Evolutionary conservation across 2,113 vertebrate species (phyloP).

Genomic region (Tragulus kanchil): DNA sequence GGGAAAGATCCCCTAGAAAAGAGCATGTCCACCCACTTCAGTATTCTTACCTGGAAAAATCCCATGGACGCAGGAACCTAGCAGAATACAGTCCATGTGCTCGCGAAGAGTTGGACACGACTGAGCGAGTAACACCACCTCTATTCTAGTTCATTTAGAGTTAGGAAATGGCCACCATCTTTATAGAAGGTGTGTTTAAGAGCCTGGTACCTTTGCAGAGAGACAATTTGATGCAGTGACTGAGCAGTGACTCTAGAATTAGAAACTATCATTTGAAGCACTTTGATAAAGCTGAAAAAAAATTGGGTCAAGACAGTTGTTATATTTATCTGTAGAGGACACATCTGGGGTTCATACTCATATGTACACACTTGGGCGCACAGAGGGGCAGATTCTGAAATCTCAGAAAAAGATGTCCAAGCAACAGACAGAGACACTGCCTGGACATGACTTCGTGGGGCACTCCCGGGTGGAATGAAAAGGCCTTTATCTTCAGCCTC

Average conservation of each 20-base stretch:
- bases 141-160: not conserved
- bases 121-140: no score
- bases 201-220: not conserved
- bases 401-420: conserved; percentile 20
- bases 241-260: not conserved
- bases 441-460: conserved; percentile 14
- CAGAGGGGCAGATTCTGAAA: not conserved
- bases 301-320: not conserved
- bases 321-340: not conserved
- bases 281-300: not conserved
- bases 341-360: not conserved
- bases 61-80: no score
- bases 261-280: not conserved
- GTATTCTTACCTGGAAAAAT: no score
- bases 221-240: not conserved
- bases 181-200: conserved; percentile 1
- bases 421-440: not conserved
- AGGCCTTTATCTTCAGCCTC: conserved; percentile 47
- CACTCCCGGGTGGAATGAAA: not conserved
- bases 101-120: no score
- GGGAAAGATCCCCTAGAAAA: no score
- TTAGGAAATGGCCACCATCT: not conserved
- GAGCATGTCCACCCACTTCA: no score
- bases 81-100: no score
- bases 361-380: not conserved